Evolutionary conservation across 2,113 vertebrate genomes (phyloP).

Genomic region (Cryptomyrus ogoouensis): DNA sequence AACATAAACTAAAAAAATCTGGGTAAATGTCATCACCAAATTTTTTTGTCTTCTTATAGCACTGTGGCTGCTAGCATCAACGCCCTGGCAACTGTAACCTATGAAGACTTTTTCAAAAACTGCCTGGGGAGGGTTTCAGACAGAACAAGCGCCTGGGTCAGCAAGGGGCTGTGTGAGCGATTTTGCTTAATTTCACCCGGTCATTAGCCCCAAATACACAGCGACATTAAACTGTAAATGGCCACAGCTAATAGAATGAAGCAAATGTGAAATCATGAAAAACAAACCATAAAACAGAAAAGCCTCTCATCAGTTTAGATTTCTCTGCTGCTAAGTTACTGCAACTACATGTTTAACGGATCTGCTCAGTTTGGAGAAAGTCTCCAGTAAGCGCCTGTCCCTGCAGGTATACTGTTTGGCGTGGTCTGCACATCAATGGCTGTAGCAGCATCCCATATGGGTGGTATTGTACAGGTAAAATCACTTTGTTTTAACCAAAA

Average conservation of each 20-base stretch:
- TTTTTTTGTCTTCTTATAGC: constrained; percentile 42
- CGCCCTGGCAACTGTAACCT: constrained; percentile 78
- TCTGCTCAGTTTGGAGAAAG: background rate
- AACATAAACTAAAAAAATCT: background rate
- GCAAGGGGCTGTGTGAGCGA: constrained; percentile 78
- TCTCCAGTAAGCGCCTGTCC: background rate
- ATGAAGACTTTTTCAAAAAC: constrained; percentile 74
- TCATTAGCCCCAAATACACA: background rate
- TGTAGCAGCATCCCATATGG: constrained; percentile 67
- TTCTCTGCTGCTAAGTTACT: background rate
- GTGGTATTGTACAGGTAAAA: constrained; percentile 71
- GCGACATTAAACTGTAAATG: background rate
- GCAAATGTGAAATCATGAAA: background rate
- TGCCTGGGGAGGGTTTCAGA: constrained; percentile 61
- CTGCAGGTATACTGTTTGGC: constrained; percentile 71
- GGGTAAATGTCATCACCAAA: background rate
- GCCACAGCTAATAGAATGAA: background rate
- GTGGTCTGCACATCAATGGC: constrained; percentile 72
- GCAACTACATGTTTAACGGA: background rate
- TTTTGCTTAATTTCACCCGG: background rate
- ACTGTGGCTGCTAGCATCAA: constrained; percentile 82
- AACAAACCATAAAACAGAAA: background rate
- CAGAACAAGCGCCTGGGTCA: constrained; percentile 66
- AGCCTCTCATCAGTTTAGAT: background rate
- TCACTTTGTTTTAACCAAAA: background rate